Base-by-base conservation (phyloP, 2,113 vertebrate genomes). In the Dolichallabes microphthalmus region DNA sequence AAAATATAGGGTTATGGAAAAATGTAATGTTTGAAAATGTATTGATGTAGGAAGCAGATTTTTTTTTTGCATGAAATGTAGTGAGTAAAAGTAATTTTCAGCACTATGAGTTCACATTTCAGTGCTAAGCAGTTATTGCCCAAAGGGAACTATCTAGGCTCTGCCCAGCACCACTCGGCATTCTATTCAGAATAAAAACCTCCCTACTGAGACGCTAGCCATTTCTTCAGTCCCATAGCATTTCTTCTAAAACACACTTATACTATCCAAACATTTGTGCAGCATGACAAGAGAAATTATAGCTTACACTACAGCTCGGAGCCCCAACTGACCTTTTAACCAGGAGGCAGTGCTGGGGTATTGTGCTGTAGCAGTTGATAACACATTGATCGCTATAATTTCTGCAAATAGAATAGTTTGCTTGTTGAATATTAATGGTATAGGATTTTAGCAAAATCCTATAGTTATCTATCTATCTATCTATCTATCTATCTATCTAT, bases 321-420 rank as follows among this genome's bases (percentile, higher is more conserved):
- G 76, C 76, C 76, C 55, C 32, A n/a, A 60, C 30, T 79, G 55
- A 79, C 76, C 76, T 79, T 78, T 79, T 35, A 79, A 79, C 19
- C 76, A 14, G 22, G 60, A 22, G 20, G 76, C 55, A 6, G 19
- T 14, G 30, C 0, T 39, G 30, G 17, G 39, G 19, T 25, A 60
- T 60, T 39, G 55, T 27, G 73, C 50, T 76, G 6, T 76, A 27
- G 7, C 11, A 39, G 30, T 35, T 58, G 11, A 13, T 45, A 45
- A 45, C 30, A 39, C 35, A 79, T 30, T 79, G 76, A 79, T 79
- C 10, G 20, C 76, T 14, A 79, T 60, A 19, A 39, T 79, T 57
- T 35, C 14, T 35, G 55, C 19, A 39, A 30, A 60, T 79, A 13
- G 76, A 25, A 19, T 39, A 55, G 4, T 79, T 35, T 35, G 53